These are phyloP conservation scores for Leistus spinibarbis DNA, from an alignment of 2,888 invertebrate species.

Conservation along the genomic window DNA sequence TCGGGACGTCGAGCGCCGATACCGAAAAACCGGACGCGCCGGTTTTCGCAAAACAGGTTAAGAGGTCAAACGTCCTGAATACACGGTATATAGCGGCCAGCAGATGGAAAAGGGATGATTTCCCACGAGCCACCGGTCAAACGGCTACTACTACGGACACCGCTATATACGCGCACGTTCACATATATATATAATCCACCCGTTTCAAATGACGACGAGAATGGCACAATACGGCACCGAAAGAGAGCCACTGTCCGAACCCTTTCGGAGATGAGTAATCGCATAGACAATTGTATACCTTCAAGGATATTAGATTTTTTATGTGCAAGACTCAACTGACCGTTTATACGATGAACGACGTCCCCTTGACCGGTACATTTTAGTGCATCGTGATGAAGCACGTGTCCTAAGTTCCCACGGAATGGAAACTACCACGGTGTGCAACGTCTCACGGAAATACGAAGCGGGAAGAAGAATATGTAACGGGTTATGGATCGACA, in stretches of 20 bases:
- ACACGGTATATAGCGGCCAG: background rate
- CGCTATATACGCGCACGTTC: background rate
- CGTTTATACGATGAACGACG: background rate
- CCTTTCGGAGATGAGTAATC: constrained; percentile 12
- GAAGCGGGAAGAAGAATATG: background rate
- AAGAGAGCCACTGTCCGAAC: constrained; percentile 3
- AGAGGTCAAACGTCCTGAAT: constrained; percentile 7
- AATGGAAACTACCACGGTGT: background rate
- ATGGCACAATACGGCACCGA: background rate
- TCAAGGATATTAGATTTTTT: constrained; percentile 12
- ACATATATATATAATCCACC: constrained; percentile 3
- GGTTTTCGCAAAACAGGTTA: constrained; percentile 10
- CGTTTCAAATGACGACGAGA: background rate
- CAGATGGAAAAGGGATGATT: constrained; percentile 6
- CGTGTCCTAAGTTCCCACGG: constrained; percentile 8
- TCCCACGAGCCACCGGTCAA: constrained; percentile 10
- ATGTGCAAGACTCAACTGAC: constrained; percentile 3
- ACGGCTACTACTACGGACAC: background rate
- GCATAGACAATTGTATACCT: constrained; percentile 2
- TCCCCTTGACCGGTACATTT: constrained; percentile 3
- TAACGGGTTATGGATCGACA: background rate
- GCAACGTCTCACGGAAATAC: background rate
- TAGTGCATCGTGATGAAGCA: background rate
- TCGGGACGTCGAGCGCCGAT: constrained; percentile 1
- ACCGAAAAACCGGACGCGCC: constrained; percentile 8